Evolutionary conservation across 2,888 invertebrate species (phyloP).

Genomic region (Rhabditoides inermis): DNA sequence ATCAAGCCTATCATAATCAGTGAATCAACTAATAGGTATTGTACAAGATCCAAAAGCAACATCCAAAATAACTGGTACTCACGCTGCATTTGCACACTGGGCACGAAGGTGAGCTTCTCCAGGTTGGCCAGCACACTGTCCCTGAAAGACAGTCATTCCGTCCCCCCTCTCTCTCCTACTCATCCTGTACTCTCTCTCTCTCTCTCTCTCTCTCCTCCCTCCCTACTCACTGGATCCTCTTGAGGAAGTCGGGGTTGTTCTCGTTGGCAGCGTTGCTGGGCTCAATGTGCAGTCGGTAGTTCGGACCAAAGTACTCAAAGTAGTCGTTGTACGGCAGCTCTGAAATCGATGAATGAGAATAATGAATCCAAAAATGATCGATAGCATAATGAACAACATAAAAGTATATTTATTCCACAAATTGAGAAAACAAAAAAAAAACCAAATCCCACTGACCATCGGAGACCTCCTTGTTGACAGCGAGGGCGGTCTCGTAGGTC

Average conservation of each 20-base stretch:
- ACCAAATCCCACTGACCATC: conserved; percentile 19
- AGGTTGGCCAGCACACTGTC: conserved; percentile 35
- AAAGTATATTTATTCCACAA: background rate
- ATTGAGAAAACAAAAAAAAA: background rate
- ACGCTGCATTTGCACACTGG: conserved; percentile 49
- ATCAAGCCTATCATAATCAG: too few relatives aligned
- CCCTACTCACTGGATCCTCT: conserved; percentile 29
- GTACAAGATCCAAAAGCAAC: too few relatives aligned
- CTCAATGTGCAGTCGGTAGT: conserved; percentile 46
- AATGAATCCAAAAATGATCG: background rate
- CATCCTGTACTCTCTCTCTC: background rate
- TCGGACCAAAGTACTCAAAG: conserved; percentile 46
- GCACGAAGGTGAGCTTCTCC: conserved; percentile 33
- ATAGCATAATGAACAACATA: background rate
- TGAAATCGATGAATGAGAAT: conserved; percentile 2
- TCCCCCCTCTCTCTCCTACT: background rate
- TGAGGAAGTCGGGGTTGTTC: conserved; percentile 34
- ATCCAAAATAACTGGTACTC: too few relatives aligned
- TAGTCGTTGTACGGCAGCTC: conserved; percentile 49
- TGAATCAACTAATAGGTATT: too few relatives aligned
- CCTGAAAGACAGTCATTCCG: conserved; percentile 9
- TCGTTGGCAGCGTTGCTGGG: conserved; percentile 33
- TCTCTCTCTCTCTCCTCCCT: too few relatives aligned
- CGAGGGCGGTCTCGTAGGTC: conserved; percentile 87
- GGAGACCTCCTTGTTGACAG: conserved; percentile 40